Evolutionary conservation across 1,140 invertebrate genomes (phyloP).

Genomic region (Lasioglossum baleicum): DNA sequence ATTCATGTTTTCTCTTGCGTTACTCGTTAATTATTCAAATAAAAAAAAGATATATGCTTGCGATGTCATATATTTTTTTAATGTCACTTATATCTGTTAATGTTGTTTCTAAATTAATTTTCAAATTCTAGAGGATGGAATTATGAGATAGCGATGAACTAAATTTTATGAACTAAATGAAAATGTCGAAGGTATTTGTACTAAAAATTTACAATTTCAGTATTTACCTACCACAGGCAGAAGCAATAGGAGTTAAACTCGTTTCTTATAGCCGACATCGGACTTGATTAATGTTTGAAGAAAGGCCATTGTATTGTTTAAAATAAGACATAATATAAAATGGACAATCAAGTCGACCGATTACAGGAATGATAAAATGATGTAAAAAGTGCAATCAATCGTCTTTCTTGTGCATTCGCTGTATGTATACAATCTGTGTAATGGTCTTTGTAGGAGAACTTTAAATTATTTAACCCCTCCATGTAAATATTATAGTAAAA

Average conservation of each 20-base stretch:
- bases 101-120: slow-evolving; percentile 34
- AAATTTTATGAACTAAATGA: slow-evolving; percentile 48
- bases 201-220: slow-evolving; percentile 50
- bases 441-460: slow-evolving; percentile 38
- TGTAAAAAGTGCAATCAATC: slow-evolving; percentile 30
- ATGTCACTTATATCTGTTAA: slow-evolving; percentile 10
- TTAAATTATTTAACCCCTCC: slow-evolving; percentile 30
- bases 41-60: slow-evolving; percentile 18
- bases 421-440: slow-evolving; percentile 12
- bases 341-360: slow-evolving; percentile 40
- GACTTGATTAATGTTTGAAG: slow-evolving; percentile 33
- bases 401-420: slow-evolving; percentile 34
- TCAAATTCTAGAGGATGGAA: slow-evolving; percentile 29
- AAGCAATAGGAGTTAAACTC: slow-evolving; percentile 33
- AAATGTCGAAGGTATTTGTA: slow-evolving; percentile 57
- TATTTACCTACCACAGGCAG: neutral
- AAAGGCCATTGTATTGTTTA: slow-evolving; percentile 30
- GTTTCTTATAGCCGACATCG: slow-evolving; percentile 36
- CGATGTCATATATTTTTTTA: slow-evolving; percentile 14
- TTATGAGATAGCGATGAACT: slow-evolving; percentile 11
- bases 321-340: slow-evolving; percentile 29
- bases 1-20: slow-evolving; percentile 28
- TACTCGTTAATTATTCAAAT: slow-evolving; percentile 20
- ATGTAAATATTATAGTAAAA: slow-evolving; percentile 26
- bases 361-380: slow-evolving; percentile 32